Conservation (phyloP, 2,888 invertebrate genomes). For the Drosophila ezoana region DNA sequence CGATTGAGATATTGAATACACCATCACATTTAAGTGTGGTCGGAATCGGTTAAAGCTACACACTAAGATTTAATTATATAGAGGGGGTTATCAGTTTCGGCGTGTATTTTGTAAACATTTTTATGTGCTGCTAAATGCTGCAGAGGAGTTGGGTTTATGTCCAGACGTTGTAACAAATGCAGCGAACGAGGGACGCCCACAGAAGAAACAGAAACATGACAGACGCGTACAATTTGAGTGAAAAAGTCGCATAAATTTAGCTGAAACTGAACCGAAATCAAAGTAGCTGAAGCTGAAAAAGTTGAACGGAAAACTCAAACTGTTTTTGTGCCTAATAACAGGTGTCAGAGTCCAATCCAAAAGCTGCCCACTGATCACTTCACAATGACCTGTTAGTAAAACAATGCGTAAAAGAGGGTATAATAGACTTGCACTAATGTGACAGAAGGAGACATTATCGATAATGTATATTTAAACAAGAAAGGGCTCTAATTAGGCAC, state of each 20-base stretch:
- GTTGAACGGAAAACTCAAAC: constrained; percentile 40
- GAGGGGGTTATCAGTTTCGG: constrained; percentile 2
- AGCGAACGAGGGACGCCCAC: constrained; percentile 63
- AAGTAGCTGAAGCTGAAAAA: constrained; percentile 27
- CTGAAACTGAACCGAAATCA: neutral
- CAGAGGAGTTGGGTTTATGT: constrained; percentile 74
- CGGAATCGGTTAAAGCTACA: constrained; percentile 26
- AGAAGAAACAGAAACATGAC: constrained; percentile 4
- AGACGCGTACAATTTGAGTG: constrained; percentile 16
- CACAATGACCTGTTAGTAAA: neutral
- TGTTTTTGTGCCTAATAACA: constrained; percentile 73
- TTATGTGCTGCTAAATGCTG: constrained; percentile 80
- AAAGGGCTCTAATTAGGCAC: too few relatives aligned
- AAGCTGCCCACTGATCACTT: constrained; percentile 61
- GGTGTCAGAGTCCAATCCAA: constrained; percentile 76
- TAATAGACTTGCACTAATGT: neutral
- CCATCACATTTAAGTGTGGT: constrained; percentile 40
- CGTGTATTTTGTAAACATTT: constrained; percentile 36
- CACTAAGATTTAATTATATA: constrained; percentile 48
- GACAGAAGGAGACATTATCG: too few relatives aligned
- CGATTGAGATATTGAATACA: constrained; percentile 46
- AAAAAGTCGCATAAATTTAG: constrained; percentile 55
- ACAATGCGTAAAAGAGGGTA: constrained; percentile 10
- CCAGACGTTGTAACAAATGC: constrained; percentile 54
- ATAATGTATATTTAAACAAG: too few relatives aligned